These are phyloP conservation scores for Labroides dimidiatus DNA, from an alignment of 2,797 vertebrate species.

Conservation along the genomic window DNA sequence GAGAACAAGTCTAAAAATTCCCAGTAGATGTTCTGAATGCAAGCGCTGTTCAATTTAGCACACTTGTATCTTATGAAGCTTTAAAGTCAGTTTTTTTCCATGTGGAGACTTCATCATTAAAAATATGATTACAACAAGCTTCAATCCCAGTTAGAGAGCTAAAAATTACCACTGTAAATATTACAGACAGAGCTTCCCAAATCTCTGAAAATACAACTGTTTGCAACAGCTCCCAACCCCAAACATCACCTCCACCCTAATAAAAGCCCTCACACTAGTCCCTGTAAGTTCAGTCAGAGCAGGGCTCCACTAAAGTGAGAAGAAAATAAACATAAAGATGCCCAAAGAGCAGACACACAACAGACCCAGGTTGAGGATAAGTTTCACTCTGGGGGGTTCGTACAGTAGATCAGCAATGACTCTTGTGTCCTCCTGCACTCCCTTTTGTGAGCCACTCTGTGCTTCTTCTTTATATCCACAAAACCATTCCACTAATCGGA, in stretches of 20 bases:
- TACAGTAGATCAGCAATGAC: constrained; percentile 91
- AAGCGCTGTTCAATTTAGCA: constrained; percentile 55
- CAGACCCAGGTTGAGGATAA: constrained; percentile 91
- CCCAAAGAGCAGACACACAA: constrained; percentile 91
- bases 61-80: constrained; percentile 32
- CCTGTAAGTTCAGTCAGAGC: constrained; percentile 41
- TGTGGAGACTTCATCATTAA: constrained; percentile 56
- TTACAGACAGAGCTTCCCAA: constrained; percentile 78
- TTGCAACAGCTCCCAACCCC: constrained; percentile 33
- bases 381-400: constrained; percentile 90
- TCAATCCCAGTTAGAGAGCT: constrained; percentile 66
- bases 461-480: constrained; percentile 88
- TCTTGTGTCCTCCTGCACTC: constrained; percentile 83
- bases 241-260: not conserved
- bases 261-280: constrained; percentile 8
- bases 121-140: constrained; percentile 66
- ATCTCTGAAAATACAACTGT: constrained; percentile 56
- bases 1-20: constrained; percentile 52
- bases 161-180: constrained; percentile 82
- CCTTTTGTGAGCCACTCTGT: constrained; percentile 78
- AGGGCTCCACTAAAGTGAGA: constrained; percentile 88
- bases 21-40: constrained; percentile 51
- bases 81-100: constrained; percentile 46
- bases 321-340: constrained; percentile 97
- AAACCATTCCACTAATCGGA: constrained; percentile 88